Base-by-base conservation (phyloP, 2,797 vertebrate genomes). In the Enteromius thamalakanensis region DNA sequence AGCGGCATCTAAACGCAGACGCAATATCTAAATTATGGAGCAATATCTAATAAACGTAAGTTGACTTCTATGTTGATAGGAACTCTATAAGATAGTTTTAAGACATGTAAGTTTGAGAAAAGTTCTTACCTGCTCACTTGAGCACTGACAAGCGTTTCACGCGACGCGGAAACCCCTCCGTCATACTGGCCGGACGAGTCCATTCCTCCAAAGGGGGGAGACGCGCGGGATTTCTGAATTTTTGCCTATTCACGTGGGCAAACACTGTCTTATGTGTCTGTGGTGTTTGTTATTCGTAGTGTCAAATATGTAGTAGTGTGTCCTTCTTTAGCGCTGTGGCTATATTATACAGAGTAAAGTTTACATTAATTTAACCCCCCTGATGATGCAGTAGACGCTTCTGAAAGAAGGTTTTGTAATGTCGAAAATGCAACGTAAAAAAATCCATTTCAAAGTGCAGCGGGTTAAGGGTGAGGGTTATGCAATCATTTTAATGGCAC, bases 381-480 rank as follows among this genome's bases (percentile, higher is more conserved):
- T 4, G 17, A 3, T n/a, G 14, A 62, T 6, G 75, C n/a, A 76
- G 71, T 86, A 62, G 67, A 47, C 58, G 4, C 9, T 2, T 32
- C 67, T 45, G 45, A 6, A 32, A 34, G 1, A 17, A 23, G 60
- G n/a, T 1, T 53, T 5, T 17, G 14, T 32, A 58, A 10, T 8
- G 21, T 32, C 1, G 71, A 77, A 75, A 3, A 17, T 53, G 76
- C 42, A 34, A 87, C 82, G 6, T 49, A 37, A 72, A 84, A 47
- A 64, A 68, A 89, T 83, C 87, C 76, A 88, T 87, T 74, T 40
- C 87, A 89, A 90, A 82, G 89, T 88, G 85, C 86, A 90, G 23
- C 75, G 58, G 88, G 90, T 0, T 0, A 92, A 86, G 84, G 93
- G 87, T 94, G 93, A 92, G 10, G 90, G 94, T 94, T 94, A 90